Conservation (phyloP, 1,140 invertebrate species). For the Epicauta chinensis region DNA sequence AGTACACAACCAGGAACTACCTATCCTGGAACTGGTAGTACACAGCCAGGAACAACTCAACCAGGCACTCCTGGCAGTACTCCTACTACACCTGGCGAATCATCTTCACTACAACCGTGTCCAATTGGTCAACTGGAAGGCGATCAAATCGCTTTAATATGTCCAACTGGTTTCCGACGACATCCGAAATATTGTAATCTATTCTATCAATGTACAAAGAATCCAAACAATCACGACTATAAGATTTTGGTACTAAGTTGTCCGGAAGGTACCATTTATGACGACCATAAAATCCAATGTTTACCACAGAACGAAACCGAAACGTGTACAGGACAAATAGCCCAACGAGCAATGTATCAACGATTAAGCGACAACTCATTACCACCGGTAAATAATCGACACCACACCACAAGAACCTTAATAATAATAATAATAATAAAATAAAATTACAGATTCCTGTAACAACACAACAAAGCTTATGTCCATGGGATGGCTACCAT, state of each 20-base stretch:
- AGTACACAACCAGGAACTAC: background rate
- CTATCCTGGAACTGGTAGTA: slow-evolving; percentile 7
- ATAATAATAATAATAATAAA: slow-evolving; percentile 1
- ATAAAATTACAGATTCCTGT: slow-evolving; percentile 54
- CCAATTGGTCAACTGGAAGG: slow-evolving; percentile 44
- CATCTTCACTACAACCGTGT: slow-evolving; percentile 24
- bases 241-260: slow-evolving; percentile 69
- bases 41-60: slow-evolving; percentile 20
- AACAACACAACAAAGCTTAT: slow-evolving; percentile 49
- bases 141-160: slow-evolving; percentile 64
- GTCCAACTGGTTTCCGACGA: slow-evolving; percentile 72
- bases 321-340: slow-evolving; percentile 51
- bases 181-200: slow-evolving; percentile 79
- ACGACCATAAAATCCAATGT: slow-evolving; percentile 66
- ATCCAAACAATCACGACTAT: slow-evolving; percentile 55
- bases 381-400: slow-evolving; percentile 53
- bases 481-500: slow-evolving; percentile 62
- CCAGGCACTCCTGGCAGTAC: slow-evolving; percentile 31
- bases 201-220: slow-evolving; percentile 74
- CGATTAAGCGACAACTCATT: slow-evolving; percentile 47
- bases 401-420: too few relatives aligned
- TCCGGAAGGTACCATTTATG: slow-evolving; percentile 67
- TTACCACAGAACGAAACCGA: slow-evolving; percentile 52
- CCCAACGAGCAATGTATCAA: slow-evolving; percentile 48
- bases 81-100: slow-evolving; percentile 14